Base-by-base conservation (phyloP, 2,888 invertebrate species). In the Drosophila niveifrons region DNA sequence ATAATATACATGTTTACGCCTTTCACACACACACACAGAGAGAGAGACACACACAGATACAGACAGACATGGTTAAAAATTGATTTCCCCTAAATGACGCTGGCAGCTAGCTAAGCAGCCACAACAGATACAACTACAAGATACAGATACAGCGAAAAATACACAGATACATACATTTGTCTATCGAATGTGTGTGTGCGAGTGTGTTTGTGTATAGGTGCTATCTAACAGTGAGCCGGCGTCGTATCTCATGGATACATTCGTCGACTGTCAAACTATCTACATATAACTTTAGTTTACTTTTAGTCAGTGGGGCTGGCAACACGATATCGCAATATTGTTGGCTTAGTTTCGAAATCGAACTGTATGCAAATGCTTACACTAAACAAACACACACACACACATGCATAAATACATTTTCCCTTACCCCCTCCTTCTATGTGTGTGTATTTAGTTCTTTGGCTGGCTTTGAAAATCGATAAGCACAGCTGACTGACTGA, bases 201-300 rank as follows among this genome's bases (percentile, higher is more conserved):
- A 46, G 72, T 11, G 29, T 10, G 18, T 50, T 7, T 29, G 44
- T 23, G 11, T 46, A 28, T 46, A 6, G n/a, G 23, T 50, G 52
- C 59, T 75, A 66, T 72, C 66, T 71, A 61, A 67, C 44, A 59
- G 53, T 51, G 17, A 23, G 23, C 23, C 23, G 29, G 39, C 52
- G 51, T 6, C 53, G 70, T 83, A 88, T 88, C 86, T 88, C 77
- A 65, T 73, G 62, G 83, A 86, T 84, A 74, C 76, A 36, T 52
- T 55, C 73, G 66, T 55, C 73, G 66, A 44, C 65, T 57, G 65
- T 61, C 48, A 53, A 61, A 59, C 55, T 69, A 65, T 66, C 65
- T 67, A 73, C 66, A 78, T 67, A 73, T 68, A 78, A 70, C 77
- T 73, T 59, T 47, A 58, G 43, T 39, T 63, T 47, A 58, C 46